phyloP scores from a whole-genome alignment of 2,797 vertebrate species.

The Neosilurus hyrtlii region DNA sequence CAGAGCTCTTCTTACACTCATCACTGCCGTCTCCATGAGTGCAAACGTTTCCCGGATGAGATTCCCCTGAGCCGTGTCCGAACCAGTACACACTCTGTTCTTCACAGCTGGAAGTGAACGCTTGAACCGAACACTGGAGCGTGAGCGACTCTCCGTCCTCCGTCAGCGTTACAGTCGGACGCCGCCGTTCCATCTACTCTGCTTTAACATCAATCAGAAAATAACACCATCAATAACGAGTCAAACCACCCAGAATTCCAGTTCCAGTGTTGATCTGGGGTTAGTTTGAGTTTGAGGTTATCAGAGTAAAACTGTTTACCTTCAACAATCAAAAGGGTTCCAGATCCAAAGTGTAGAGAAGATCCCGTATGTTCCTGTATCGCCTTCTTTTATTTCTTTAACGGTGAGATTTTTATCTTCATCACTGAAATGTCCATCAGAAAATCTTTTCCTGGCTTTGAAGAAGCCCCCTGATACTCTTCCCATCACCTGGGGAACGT shows the following conservation, averaged over 20 bases:
- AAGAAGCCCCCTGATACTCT: too few relatives aligned
- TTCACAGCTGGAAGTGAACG: conserved; percentile 2
- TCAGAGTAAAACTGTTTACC: conserved; percentile 10
- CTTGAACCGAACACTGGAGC: conserved; percentile 11
- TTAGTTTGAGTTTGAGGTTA: neutral
- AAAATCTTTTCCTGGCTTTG: neutral
- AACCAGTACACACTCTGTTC: conserved; percentile 14
- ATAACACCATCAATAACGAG: neutral
- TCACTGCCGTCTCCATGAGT: conserved; percentile 1
- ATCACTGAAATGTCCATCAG: neutral
- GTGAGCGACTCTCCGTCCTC: neutral
- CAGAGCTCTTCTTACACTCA: conserved; percentile 22
- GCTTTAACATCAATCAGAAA: conserved; percentile 4
- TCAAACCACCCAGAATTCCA: neutral
- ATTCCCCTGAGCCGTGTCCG: neutral
- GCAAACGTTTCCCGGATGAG: conserved; percentile 14
- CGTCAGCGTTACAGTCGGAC: neutral
- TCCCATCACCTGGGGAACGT: too few relatives aligned
- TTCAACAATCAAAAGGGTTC: conserved; percentile 5
- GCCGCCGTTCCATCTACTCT: neutral
- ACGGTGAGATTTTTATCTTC: neutral
- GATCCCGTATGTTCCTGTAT: neutral
- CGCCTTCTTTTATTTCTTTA: neutral
- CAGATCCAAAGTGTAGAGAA: neutral
- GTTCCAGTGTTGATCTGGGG: neutral